Conservation (phyloP, 1,140 invertebrate genomes). For the Scaptomyza montana region DNA sequence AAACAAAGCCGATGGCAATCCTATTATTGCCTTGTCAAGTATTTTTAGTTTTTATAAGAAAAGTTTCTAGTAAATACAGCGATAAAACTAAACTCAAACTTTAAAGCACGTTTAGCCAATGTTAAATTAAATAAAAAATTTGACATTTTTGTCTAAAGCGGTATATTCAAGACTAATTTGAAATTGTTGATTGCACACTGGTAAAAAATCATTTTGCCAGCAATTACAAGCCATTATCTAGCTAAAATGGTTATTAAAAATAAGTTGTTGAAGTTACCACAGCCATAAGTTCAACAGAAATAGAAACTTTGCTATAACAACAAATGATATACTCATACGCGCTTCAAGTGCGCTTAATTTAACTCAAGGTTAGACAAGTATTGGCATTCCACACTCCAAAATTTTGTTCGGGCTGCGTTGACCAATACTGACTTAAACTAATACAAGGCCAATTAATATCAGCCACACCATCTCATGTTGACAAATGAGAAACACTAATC, state of each 20-base stretch:
- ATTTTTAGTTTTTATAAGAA: no score
- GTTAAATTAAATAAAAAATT: no score
- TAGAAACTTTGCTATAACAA: slow-evolving; percentile 1
- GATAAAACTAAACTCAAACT: no score
- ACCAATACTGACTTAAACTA: slow-evolving; percentile 44
- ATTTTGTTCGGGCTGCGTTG: not conserved
- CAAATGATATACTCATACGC: not conserved
- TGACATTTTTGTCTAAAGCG: no score
- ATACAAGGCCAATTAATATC: slow-evolving; percentile 71
- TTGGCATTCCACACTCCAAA: not conserved
- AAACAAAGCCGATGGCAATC: no score
- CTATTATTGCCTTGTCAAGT: no score
- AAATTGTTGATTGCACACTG: no score
- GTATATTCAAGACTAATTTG: no score
- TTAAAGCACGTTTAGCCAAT: no score
- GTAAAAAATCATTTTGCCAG: not conserved
- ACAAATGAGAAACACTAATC: slow-evolving; percentile 76
- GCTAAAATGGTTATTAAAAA: slow-evolving; percentile 6
- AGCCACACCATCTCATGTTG: slow-evolving; percentile 65
- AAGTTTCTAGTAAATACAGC: no score
- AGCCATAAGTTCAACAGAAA: not conserved
- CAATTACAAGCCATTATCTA: slow-evolving; percentile 11
- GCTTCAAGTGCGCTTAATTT: slow-evolving; percentile 5
- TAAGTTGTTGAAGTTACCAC: not conserved
- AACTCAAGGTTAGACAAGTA: slow-evolving; percentile 7